Percentiles rank a stretch among this genome's conserved stretches.
These are phyloP conservation scores for Ridgeia piscesae DNA, from an alignment of 1,140 invertebrate genomes.

Conservation along the genomic window DNA sequence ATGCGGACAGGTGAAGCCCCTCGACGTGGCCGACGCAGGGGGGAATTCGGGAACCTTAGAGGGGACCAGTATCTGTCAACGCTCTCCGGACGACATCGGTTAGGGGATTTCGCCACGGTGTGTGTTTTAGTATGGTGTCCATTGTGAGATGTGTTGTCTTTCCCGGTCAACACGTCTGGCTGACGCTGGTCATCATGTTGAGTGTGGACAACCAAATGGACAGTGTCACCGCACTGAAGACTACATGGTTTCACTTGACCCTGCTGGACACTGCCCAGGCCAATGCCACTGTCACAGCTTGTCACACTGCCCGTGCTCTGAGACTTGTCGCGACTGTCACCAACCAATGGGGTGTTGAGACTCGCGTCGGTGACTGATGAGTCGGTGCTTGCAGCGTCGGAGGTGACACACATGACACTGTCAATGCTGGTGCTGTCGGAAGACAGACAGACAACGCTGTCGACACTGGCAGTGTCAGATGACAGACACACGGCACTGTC, in stretches of 20 bases:
- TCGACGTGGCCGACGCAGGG: conserved; percentile 35
- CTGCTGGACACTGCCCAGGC: neutral
- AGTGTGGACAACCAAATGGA: neutral
- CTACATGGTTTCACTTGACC: neutral
- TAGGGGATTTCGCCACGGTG: neutral
- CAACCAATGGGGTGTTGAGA: neutral
- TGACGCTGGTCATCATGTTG: neutral
- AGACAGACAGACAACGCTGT: neutral
- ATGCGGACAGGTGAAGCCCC: conserved; percentile 41
- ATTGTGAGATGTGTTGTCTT: neutral
- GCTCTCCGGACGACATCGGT: conserved; percentile 16
- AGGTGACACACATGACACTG: neutral
- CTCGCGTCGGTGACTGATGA: neutral
- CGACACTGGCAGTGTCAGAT: neutral
- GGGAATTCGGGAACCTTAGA: conserved; percentile 39
- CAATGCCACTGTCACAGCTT: neutral
- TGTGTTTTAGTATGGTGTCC: neutral
- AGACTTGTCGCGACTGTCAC: neutral
- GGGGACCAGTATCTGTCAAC: conserved; percentile 37
- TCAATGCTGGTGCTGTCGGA: neutral
- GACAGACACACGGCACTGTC: neutral
- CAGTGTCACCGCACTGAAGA: neutral
- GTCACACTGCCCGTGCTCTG: neutral
- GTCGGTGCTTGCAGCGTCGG: neutral
- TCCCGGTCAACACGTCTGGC: neutral